These are phyloP conservation scores for Seriola dumerili DNA, from an alignment of 2,113 vertebrate genomes.

Conservation along the genomic window DNA sequence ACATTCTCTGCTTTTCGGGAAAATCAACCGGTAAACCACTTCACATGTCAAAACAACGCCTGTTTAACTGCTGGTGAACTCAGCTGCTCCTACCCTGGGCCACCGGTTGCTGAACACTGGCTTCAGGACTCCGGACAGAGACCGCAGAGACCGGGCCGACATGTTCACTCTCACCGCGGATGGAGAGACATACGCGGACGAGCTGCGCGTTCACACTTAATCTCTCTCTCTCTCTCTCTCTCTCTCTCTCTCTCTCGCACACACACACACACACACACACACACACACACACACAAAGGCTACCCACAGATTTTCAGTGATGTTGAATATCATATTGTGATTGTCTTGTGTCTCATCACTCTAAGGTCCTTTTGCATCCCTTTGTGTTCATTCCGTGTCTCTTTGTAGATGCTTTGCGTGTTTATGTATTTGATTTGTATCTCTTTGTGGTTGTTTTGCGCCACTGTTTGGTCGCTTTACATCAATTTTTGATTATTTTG, in stretches of 20 bases:
- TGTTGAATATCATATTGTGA: too few species aligned
- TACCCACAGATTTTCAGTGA: too few species aligned
- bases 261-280: too few species aligned
- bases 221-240: background rate
- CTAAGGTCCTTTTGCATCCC: too few species aligned
- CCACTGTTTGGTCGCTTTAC: too few species aligned
- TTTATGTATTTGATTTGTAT: too few species aligned
- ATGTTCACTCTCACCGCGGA: constrained; percentile 46
- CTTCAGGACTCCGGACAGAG: constrained; percentile 60
- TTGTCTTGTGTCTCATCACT: too few species aligned
- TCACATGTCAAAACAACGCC: background rate
- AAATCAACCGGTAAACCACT: background rate
- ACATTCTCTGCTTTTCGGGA: background rate
- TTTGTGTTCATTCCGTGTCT: too few species aligned
- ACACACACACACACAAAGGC: too few species aligned
- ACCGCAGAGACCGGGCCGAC: constrained; percentile 53
- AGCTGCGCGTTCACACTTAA: constrained; percentile 47
- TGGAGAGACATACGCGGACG: constrained; percentile 32
- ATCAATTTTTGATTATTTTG: too few species aligned
- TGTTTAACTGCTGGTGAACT: background rate
- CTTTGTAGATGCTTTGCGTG: too few species aligned
- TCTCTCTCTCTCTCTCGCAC: background rate
- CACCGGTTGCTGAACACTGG: constrained; percentile 37
- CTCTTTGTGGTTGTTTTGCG: too few species aligned
- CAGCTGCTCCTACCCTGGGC: constrained; percentile 46